Evolutionary conservation across 2,797 vertebrate genomes (phyloP).

Genomic region (Clarias platycephalus): DNA sequence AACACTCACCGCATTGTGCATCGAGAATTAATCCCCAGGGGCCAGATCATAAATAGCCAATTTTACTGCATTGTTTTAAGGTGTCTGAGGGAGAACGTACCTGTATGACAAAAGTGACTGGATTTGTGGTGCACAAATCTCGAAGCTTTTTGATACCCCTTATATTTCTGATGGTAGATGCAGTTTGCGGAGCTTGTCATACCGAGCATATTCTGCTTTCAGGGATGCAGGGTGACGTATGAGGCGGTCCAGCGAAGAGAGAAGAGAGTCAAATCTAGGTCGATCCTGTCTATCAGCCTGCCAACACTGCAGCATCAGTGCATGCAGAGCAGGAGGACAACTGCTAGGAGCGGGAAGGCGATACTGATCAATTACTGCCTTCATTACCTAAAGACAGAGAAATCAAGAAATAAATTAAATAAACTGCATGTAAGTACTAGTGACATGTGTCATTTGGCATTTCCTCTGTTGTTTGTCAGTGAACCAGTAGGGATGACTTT

Average conservation of each 20-base stretch:
- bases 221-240: conserved; percentile 79
- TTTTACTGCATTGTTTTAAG: no score
- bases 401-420: background rate
- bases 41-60: no score
- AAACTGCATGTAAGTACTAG: background rate
- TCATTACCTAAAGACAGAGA: conserved; percentile 84
- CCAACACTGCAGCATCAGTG: conserved; percentile 97
- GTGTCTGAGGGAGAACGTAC: no score
- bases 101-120: no score
- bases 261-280: conserved; percentile 86
- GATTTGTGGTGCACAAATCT: no score
- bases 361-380: conserved; percentile 91
- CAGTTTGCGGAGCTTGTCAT: conserved; percentile 46
- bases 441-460: conserved; percentile 11
- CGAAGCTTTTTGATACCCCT: no score
- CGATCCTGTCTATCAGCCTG: conserved; percentile 81
- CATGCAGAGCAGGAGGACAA: conserved; percentile 90
- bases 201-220: conserved; percentile 77
- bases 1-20: no score
- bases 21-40: no score
- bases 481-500: background rate
- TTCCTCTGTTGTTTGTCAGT: background rate
- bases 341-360: conserved; percentile 88
- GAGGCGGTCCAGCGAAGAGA: conserved; percentile 80
- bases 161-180: background rate